These are phyloP conservation scores for Oxytorus armatus DNA, from an alignment of 2,888 invertebrate species.

Conservation along the genomic window DNA sequence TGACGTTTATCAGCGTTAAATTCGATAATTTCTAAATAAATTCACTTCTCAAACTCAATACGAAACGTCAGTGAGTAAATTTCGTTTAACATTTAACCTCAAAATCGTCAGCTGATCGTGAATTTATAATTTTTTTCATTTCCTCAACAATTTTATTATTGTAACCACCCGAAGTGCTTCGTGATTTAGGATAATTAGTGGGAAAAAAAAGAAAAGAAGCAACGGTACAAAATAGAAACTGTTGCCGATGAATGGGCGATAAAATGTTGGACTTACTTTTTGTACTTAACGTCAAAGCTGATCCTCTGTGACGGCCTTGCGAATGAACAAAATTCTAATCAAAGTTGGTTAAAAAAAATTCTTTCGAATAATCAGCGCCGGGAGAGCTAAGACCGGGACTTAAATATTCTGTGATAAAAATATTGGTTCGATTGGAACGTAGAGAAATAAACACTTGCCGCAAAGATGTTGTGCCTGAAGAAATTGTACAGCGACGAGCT, in stretches of 20 bases:
- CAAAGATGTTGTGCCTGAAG: conserved; percentile 91
- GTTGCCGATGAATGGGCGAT: conserved; percentile 34
- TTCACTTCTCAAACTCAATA: neutral
- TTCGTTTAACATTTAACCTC: conserved; percentile 33
- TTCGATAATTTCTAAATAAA: neutral
- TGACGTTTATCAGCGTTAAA: neutral
- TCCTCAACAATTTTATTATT: neutral
- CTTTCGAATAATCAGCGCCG: too few species aligned
- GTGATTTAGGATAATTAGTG: neutral
- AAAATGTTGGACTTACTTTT: conserved; percentile 72
- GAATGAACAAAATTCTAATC: conserved; percentile 1
- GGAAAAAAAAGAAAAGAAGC: neutral
- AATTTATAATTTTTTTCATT: conserved; percentile 2
- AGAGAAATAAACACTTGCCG: neutral
- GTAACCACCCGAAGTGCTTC: conserved; percentile 13
- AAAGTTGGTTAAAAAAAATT: too few species aligned
- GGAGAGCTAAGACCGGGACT: too few species aligned
- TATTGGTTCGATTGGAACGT: neutral
- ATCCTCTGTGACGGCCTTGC: conserved; percentile 73
- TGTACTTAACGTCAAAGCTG: conserved; percentile 73
- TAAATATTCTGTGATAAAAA: conserved; percentile 55
- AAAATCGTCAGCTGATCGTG: conserved; percentile 55
- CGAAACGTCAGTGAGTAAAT: conserved; percentile 16
- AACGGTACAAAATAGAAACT: neutral
- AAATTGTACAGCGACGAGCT: conserved; percentile 93